Percentiles rank a stretch among this genome's conserved stretches.
Evolutionary conservation across 1,140 invertebrate species (phyloP).

Genomic region (Whitmania pigra): DNA sequence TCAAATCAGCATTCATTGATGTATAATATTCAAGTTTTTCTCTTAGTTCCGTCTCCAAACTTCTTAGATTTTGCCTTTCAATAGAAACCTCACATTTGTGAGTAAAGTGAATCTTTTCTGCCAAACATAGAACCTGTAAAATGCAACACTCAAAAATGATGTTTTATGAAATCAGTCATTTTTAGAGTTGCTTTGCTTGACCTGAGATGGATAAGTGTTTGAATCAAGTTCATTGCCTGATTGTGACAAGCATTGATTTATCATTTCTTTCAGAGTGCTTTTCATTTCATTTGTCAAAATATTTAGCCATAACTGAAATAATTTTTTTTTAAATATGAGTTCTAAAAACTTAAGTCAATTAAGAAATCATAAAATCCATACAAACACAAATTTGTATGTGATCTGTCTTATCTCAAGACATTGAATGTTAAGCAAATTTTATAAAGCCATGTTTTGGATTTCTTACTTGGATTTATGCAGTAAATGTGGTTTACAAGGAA

Average conservation of each 20-base stretch:
- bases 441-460: too few relatives aligned
- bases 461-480: too few relatives aligned
- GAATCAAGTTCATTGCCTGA: constrained; percentile 51
- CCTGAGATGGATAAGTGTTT: constrained; percentile 63
- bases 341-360: not conserved
- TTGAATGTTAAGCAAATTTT: too few relatives aligned
- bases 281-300: constrained; percentile 68
- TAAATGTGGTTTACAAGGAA: not conserved
- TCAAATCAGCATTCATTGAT: constrained; percentile 43
- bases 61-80: constrained; percentile 49
- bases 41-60: constrained; percentile 44
- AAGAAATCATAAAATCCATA: too few relatives aligned
- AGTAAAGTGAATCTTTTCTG: constrained; percentile 63
- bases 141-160: too few relatives aligned
- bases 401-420: too few relatives aligned
- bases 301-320: constrained; percentile 66
- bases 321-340: too few relatives aligned
- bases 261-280: constrained; percentile 53
- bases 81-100: constrained; percentile 69
- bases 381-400: too few relatives aligned
- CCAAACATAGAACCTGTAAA: constrained; percentile 57
- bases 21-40: constrained; percentile 55
- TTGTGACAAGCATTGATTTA: constrained; percentile 58
- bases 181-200: constrained; percentile 26
- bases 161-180: too few relatives aligned